Evolutionary conservation across 1,140 invertebrate species (phyloP).

Genomic region (Euschistus heros): DNA sequence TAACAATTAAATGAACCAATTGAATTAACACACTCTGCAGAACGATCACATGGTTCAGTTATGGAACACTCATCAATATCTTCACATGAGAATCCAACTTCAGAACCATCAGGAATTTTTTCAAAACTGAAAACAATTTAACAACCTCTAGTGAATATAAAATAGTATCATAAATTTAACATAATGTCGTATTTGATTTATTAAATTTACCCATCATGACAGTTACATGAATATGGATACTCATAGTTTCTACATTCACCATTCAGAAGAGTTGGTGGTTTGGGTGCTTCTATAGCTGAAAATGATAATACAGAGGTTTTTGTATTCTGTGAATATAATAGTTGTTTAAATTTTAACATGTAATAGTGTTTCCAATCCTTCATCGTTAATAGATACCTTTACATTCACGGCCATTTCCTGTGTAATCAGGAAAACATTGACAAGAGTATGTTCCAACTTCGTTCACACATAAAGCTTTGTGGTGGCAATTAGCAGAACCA

Average conservation of each 20-base stretch:
- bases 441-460: conserved; percentile 63
- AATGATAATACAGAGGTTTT: too few species aligned
- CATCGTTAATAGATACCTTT: conserved; percentile 31
- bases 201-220: too few species aligned
- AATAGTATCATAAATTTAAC: too few species aligned
- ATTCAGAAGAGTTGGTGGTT: too few species aligned
- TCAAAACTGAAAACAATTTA: conserved; percentile 7
- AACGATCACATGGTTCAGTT: conserved; percentile 35
- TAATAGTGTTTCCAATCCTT: neutral
- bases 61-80: conserved; percentile 69
- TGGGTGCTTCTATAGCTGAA: too few species aligned
- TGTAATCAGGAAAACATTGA: conserved; percentile 52
- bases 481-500: conserved; percentile 64
- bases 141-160: too few species aligned
- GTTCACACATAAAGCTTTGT: conserved; percentile 74
- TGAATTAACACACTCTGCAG: conserved; percentile 43
- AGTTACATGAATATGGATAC: too few species aligned
- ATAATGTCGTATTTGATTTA: too few species aligned
- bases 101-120: conserved; percentile 12
- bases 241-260: too few species aligned
- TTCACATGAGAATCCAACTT: conserved; percentile 34
- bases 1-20: conserved; percentile 37
- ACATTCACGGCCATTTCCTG: conserved; percentile 42
- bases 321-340: too few species aligned
- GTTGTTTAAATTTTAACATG: too few species aligned